Conservation (phyloP, 1,140 invertebrate genomes). For the Cotesia typhae region DNA sequence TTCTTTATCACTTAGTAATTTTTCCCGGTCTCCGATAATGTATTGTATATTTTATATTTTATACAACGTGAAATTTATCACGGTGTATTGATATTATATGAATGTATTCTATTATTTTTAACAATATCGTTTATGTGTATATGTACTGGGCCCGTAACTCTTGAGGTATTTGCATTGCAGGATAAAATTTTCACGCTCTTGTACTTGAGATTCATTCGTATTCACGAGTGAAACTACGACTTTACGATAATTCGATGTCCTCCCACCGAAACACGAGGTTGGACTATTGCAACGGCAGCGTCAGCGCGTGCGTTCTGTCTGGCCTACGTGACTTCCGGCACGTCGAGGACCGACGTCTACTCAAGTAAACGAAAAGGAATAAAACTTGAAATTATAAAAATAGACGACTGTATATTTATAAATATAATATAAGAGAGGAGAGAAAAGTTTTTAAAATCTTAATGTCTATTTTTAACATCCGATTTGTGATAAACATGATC, state of each 20-base stretch:
- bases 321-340: conserved; percentile 33
- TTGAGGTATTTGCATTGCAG: conserved; percentile 15
- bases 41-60: too few species aligned
- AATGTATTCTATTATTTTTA: too few species aligned
- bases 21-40: too few species aligned
- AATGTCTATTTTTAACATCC: too few species aligned
- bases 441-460: too few species aligned
- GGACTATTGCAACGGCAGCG: not conserved
- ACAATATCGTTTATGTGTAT: too few species aligned
- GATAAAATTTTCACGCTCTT: conserved; percentile 26
- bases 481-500: too few species aligned
- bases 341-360: conserved; percentile 9
- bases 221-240: conserved; percentile 29
- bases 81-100: not conserved
- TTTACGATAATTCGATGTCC: conserved; percentile 39
- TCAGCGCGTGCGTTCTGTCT: conserved; percentile 16
- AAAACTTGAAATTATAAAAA: not conserved
- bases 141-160: conserved; percentile 14
- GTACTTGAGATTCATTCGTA: conserved; percentile 34
- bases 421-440: not conserved
- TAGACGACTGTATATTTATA: not conserved
- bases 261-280: conserved; percentile 27
- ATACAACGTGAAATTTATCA: not conserved
- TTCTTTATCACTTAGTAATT: too few species aligned
- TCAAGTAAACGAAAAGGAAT: not conserved